These are phyloP conservation scores for Xylota segnis DNA, from an alignment of 2,888 invertebrate genomes.

Conservation along the genomic window DNA sequence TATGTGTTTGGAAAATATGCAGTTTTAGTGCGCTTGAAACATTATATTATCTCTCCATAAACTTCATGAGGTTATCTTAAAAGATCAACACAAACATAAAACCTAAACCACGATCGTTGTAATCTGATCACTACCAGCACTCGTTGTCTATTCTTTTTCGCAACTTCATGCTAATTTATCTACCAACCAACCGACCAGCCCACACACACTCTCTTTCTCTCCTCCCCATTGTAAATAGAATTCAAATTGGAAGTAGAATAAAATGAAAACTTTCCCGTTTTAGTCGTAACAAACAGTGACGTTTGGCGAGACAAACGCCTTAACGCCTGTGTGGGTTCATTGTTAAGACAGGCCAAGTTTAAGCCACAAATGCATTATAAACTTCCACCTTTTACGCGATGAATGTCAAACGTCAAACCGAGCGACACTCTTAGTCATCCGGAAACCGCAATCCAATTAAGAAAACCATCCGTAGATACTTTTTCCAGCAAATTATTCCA, in stretches of 20 bases:
- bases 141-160: conserved; percentile 9
- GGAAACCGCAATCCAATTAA: conserved; percentile 30
- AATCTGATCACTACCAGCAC: not conserved
- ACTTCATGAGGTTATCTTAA: not conserved
- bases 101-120: no score
- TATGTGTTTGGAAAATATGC: no score
- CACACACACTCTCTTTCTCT: conserved; percentile 10
- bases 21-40: no score
- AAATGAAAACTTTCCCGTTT: conserved; percentile 26
- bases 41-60: no score
- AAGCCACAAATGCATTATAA: conserved; percentile 14
- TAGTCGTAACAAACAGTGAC: conserved; percentile 44
- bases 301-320: conserved; percentile 42
- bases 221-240: conserved; percentile 10
- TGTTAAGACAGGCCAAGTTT: conserved; percentile 13
- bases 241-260: conserved; percentile 16
- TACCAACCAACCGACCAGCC: not conserved
- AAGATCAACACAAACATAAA: not conserved
- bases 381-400: conserved; percentile 30
- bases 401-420: conserved; percentile 33
- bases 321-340: conserved; percentile 20
- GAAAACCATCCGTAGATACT: conserved; percentile 17
- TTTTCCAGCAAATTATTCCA: conserved; percentile 43
- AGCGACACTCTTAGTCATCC: conserved; percentile 40
- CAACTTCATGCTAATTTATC: conserved; percentile 25